A percentile compares a stretch with the other conserved stretches of the same genome.
phyloP scores from a whole-genome alignment of 2,113 vertebrate species.

The Oreochromis spilurus region DNA sequence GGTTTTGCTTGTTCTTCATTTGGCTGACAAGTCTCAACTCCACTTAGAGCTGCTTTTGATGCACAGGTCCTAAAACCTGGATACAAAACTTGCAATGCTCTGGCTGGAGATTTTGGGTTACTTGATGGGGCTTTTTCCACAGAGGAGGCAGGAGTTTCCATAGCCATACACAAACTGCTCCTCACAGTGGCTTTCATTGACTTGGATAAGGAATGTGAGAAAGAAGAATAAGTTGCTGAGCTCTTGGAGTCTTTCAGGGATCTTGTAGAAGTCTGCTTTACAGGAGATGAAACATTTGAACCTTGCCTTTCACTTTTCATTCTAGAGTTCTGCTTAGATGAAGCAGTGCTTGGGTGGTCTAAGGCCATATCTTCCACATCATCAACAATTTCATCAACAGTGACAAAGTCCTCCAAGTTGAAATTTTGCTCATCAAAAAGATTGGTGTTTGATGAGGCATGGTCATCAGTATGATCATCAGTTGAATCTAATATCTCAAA shows the following conservation, averaged over 20 bases:
- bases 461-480: neutral
- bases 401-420: slow-evolving; percentile 52
- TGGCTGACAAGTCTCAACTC: neutral
- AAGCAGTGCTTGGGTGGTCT: neutral
- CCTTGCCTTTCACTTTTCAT: neutral
- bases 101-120: neutral
- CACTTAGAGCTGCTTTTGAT: neutral
- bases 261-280: neutral
- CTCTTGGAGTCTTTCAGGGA: neutral
- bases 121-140: neutral
- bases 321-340: neutral
- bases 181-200: neutral
- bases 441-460: neutral
- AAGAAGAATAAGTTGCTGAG: neutral
- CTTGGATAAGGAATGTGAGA: slow-evolving; percentile 1
- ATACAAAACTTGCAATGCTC: neutral
- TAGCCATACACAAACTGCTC: neutral
- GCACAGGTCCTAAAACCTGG: neutral
- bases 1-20: neutral
- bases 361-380: neutral
- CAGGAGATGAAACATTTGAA: neutral
- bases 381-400: slow-evolving; percentile 46
- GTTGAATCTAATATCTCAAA: slow-evolving; percentile 8
- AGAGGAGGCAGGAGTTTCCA: neutral
- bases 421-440: slow-evolving; percentile 1